These are phyloP conservation scores for Hycleus cichorii DNA, from an alignment of 1,140 invertebrate genomes.

Conservation along the genomic window DNA sequence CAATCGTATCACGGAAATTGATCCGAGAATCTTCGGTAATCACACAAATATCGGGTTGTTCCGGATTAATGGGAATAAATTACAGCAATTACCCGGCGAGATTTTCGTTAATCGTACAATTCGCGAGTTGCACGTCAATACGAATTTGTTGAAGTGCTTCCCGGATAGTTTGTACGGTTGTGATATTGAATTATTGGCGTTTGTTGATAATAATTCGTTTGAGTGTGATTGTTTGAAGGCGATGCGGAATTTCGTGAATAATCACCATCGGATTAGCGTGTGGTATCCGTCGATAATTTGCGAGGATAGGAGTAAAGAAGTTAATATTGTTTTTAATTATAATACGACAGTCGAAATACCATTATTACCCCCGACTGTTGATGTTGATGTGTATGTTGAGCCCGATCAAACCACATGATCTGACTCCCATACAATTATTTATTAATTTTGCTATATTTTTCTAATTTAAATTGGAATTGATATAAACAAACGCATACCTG, in stretches of 20 bases:
- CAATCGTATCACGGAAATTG: slow-evolving; percentile 19
- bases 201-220: slow-evolving; percentile 19
- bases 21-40: slow-evolving; percentile 12
- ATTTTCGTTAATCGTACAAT: slow-evolving; percentile 21
- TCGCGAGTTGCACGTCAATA: slow-evolving; percentile 15
- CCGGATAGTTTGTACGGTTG: slow-evolving; percentile 12
- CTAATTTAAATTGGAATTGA: too few species aligned
- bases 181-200: slow-evolving; percentile 9
- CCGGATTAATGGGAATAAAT: slow-evolving; percentile 18
- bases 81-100: slow-evolving; percentile 7
- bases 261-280: slow-evolving; percentile 8
- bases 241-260: slow-evolving; percentile 14
- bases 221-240: slow-evolving; percentile 18
- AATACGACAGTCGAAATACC: slow-evolving; percentile 24
- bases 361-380: slow-evolving; percentile 6
- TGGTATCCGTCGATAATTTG: slow-evolving; percentile 25
- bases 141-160: slow-evolving; percentile 19
- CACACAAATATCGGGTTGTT: slow-evolving; percentile 10
- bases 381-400: slow-evolving; percentile 8
- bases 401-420: slow-evolving; percentile 6
- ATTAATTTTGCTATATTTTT: too few species aligned
- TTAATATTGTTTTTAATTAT: slow-evolving; percentile 22
- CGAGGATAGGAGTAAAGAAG: slow-evolving; percentile 17
- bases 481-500: too few species aligned
- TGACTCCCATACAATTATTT: too few species aligned